Evolutionary conservation across 1,140 invertebrate species (phyloP).

Genomic region (Varroa destructor): DNA sequence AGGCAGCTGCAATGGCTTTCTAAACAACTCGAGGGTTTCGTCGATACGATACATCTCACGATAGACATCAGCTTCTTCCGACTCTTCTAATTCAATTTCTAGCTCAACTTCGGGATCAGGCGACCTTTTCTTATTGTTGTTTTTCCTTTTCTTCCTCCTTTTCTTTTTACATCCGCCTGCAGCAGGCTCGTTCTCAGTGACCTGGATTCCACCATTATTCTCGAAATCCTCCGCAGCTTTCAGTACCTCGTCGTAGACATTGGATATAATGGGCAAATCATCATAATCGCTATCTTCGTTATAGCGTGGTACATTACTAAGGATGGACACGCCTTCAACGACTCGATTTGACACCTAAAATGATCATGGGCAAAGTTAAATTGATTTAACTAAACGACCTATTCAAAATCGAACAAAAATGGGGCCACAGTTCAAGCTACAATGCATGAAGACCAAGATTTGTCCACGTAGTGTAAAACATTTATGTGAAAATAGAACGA

Average conservation of each 20-base stretch:
- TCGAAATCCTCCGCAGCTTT: too few species aligned
- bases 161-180: not conserved
- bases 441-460: too few species aligned
- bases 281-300: constrained; percentile 22
- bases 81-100: not conserved
- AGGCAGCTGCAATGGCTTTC: not conserved
- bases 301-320: not conserved
- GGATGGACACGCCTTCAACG: not conserved
- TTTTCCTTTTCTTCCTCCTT: not conserved
- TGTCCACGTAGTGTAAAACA: too few species aligned
- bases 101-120: not conserved
- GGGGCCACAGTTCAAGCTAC: too few species aligned
- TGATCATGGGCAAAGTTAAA: too few species aligned
- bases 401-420: too few species aligned
- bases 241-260: not conserved
- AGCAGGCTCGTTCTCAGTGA: too few species aligned
- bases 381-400: too few species aligned
- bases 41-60: not conserved
- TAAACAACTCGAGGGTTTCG: not conserved
- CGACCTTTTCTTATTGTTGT: constrained; percentile 6
- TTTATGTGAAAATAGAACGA: too few species aligned
- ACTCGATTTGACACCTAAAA: too few species aligned
- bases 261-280: not conserved
- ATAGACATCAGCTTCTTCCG: not conserved
- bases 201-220: too few species aligned